A percentile compares a stretch with the other conserved stretches of the same genome.
phyloP scores from a whole-genome alignment of 2,888 invertebrate genomes.

The Omphaloscelis lunosa region DNA sequence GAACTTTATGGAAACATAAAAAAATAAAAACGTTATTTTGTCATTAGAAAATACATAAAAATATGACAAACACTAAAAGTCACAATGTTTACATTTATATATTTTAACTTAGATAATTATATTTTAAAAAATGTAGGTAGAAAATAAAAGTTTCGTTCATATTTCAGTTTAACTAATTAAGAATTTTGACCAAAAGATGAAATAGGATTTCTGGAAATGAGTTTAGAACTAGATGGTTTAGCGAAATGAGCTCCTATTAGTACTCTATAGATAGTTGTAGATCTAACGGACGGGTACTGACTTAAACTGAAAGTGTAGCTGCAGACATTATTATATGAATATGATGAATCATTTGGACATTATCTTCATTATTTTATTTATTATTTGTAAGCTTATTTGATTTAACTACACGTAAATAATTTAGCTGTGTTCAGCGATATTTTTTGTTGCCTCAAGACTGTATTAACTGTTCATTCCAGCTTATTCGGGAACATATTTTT shows the following conservation, averaged over 20 bases:
- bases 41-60: too few species aligned
- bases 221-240: conserved; percentile 25
- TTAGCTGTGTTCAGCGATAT: too few species aligned
- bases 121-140: not conserved
- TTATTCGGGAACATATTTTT: not conserved
- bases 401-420: too few species aligned
- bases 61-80: too few species aligned
- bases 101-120: not conserved
- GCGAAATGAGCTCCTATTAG: conserved; percentile 53
- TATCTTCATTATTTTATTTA: too few species aligned
- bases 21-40: too few species aligned
- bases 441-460: too few species aligned
- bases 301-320: conserved; percentile 75
- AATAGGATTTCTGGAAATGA: not conserved
- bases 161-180: not conserved
- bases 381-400: not conserved
- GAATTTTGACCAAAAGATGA: not conserved
- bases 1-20: not conserved
- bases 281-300: conserved; percentile 87
- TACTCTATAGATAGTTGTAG: conserved; percentile 67
- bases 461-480: too few species aligned
- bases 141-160: not conserved
- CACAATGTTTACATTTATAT: too few species aligned
- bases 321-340: conserved; percentile 63
- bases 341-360: too few species aligned